Evolutionary conservation across 2,797 vertebrate species (phyloP), one percentile per base, ranked within the genome.

Genomic region (Pagetopsis macropterus): DNA sequence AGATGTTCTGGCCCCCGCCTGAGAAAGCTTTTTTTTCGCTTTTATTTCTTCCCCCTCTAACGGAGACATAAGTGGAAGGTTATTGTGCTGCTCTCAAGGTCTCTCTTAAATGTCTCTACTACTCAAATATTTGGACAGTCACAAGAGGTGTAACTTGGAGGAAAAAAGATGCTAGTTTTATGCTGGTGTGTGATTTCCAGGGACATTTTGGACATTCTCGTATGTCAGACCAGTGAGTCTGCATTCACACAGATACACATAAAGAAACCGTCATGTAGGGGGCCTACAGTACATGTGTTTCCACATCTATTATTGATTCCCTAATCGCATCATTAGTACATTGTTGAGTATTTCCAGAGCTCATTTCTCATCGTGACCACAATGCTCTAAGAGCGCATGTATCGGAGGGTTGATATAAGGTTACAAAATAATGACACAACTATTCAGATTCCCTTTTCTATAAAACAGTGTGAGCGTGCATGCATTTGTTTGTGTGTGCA

Each of bases 121-220:
- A 89, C 90, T 93, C 89, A 92, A 92, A 92, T 93, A 92, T 93
- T 94, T 93, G 89, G 93, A 94, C 91, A 93, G 87, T 83, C 86
- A 90, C 86, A 90, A 93, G 89, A 92, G 89, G 84, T 90, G 87
- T 74, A 87, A 65, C 68, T 73, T 58, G n/a, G n/a, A 17, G 5
- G 1, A n/a, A 55, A 78, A 59, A 63, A 65, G 5, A 77, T 46
- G 62, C 23, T 56, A 33, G 64, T 44, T 75, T 52, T 59, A 65
- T 44, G 69, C 77, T 64, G 62, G 55, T 5, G 65, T 62, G 59
- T 43, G n/a, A 81, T 81, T 78, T 76, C 71, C 46, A 70, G 51
- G 66, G 61, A 67, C 19, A 73, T 72, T 60, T 58, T 43, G 16
- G n/a, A 45, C 21, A 52, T 27, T 27, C 27, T 5, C n/a, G 19